Evolutionary conservation across 2,113 vertebrate genomes (phyloP), one percentile per base, ranked within the genome.

Genomic region (Paramormyrops kingsleyae): DNA sequence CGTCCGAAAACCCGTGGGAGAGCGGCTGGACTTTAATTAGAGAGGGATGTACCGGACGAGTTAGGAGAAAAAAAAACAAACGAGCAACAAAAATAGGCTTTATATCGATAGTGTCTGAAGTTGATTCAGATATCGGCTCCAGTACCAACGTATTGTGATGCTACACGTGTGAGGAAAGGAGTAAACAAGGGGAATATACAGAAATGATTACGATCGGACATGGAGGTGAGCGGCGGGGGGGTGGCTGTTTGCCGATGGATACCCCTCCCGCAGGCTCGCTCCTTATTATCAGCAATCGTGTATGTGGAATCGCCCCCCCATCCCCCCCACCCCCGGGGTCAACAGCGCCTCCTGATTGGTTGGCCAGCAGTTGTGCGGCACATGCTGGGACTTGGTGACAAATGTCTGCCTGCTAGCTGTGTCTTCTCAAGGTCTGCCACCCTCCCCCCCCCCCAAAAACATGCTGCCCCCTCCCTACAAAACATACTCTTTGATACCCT

Each of bases 311-410:
- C 21, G 24, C 21, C 19, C 21, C 66, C 62, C 53, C 53, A 12
- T 4, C 53, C 53, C 53, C 53, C 15, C 44, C 21, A 91, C 90
- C 19, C 88, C 89, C 91, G 86, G 89, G 87, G 49, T 87, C 89
- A 87, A 91, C 77, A 90, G 77, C 59, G 88, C 90, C 77, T 93
- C 92, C 90, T 94, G 93, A 94, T 94, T 94, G 92, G 91, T 91
- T 92, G 59, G 59, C n/a, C 52, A 90, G 91, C 89, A 89, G 91
- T 91, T 9, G 89, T 90, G 89, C 50, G 90, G 92, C 95, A 96
- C 92, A 91, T 95, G 95, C 92, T 42, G 39, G 10, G 90, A 92
- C 88, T 35, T 92, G 89, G 93, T 95, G 94, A 94, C 95, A 94
- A 66, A 91, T 89, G 88, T 80, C 90, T 91, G 88, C 91, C 62